Evolutionary conservation across 1,140 invertebrate genomes (phyloP).

Genomic region (Drosophila virilis): DNA sequence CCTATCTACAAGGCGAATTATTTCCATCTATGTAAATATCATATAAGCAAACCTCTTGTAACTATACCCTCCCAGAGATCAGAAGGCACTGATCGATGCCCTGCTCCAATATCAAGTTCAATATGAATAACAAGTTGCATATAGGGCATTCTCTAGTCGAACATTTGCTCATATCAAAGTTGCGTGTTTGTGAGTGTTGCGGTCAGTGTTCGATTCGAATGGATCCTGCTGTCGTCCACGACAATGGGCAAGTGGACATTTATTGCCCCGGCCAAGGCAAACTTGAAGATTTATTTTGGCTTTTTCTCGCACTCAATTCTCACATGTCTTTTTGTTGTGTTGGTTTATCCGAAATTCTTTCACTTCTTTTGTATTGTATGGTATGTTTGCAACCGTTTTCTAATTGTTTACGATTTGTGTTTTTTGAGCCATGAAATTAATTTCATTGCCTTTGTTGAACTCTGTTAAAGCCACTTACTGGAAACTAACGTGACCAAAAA

Average conservation of each 20-base stretch:
- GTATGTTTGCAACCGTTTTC: conserved; percentile 22
- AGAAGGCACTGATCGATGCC: too few species aligned
- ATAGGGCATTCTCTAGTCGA: not conserved
- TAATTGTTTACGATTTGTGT: conserved; percentile 73
- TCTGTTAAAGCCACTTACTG: conserved; percentile 15
- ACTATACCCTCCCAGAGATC: too few species aligned
- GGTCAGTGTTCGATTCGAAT: conserved; percentile 15
- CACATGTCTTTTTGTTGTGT: conserved; percentile 27
- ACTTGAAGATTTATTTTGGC: conserved; percentile 14
- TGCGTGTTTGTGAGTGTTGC: conserved; percentile 15
- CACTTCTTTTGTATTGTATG: not conserved
- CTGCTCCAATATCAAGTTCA: too few species aligned
- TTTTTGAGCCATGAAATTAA: conserved; percentile 77
- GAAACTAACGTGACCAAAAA: conserved; percentile 18
- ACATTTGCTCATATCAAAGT: not conserved
- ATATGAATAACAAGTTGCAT: not conserved
- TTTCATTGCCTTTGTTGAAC: conserved; percentile 46
- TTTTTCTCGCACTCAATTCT: not conserved
- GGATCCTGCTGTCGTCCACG: not conserved
- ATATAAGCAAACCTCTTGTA: too few species aligned
- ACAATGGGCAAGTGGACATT: conserved; percentile 23
- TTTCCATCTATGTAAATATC: too few species aligned
- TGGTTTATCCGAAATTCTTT: conserved; percentile 20
- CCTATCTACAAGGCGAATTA: too few species aligned
- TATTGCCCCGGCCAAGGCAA: conserved; percentile 19